A percentile compares a stretch with the other conserved stretches of the same genome.
Conservation (phyloP, 2,888 invertebrate species). For the Tribolium freemani region DNA sequence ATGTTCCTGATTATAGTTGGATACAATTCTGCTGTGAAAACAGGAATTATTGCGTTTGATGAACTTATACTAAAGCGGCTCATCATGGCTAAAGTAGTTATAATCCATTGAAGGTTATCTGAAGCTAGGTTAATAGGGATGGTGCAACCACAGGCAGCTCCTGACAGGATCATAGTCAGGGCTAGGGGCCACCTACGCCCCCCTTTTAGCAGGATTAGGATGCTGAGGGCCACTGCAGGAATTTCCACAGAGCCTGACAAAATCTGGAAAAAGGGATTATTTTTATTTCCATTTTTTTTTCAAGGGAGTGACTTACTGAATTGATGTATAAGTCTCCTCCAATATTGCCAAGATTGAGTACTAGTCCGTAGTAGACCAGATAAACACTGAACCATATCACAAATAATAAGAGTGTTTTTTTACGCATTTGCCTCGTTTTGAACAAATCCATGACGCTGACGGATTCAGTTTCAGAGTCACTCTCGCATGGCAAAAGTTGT, state of each 20-base stretch:
- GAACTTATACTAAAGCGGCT: constrained; percentile 86
- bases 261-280: constrained; percentile 64
- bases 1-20: constrained; percentile 85
- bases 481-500: constrained; percentile 71
- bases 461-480: constrained; percentile 64
- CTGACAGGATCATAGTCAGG: constrained; percentile 77
- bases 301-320: constrained; percentile 70
- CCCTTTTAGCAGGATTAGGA: constrained; percentile 80
- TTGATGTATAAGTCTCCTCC: constrained; percentile 83
- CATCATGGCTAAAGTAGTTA: constrained; percentile 82
- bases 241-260: constrained; percentile 83
- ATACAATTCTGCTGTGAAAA: constrained; percentile 84
- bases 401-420: constrained; percentile 79
- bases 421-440: constrained; percentile 75
- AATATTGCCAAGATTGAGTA: constrained; percentile 81
- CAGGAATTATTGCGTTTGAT: constrained; percentile 84
- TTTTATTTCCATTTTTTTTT: neutral
- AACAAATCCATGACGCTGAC: constrained; percentile 77
- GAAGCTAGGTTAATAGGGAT: constrained; percentile 70
- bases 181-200: constrained; percentile 82
- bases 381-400: constrained; percentile 85
- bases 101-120: constrained; percentile 75
- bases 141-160: constrained; percentile 76
- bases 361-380: constrained; percentile 83
- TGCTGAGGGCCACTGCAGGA: constrained; percentile 83